Base-by-base conservation (phyloP, 2,888 invertebrate species). In the Temnothorax rugatulus region DNA sequence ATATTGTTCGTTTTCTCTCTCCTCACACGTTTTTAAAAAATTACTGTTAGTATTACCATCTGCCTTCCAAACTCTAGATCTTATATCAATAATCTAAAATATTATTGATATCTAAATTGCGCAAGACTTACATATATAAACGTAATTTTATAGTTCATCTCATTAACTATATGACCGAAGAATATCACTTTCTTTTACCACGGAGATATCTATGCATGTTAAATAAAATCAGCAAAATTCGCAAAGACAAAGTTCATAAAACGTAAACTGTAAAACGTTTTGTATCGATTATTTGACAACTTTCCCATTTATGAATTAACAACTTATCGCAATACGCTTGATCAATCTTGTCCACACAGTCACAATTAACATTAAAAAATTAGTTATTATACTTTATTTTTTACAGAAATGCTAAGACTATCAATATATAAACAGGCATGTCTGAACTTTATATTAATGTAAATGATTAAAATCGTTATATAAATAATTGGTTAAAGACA, bases 401-500 rank as follows among this genome's bases (percentile, higher is more conserved):
- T 66, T 41, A 44, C 11, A 29, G n/a, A n/a, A 66, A 66, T 41
- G 25, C 25, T 54, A 57, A 11, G 44, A 34, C 34, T 41, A 34
- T 41, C 41, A 79, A 54, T 57, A 68, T 29, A 25, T 50, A 79
- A 59, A 63, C 18, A 64, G 9, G 4, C 34, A 50, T n/a, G 9
- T 64, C 4, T 54, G 4, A 64, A 41, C 4, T 63, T 61, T n/a
- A 21, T 47, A 64, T 25, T 59, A 61, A 63, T 54, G 44, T 82
- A 77, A 44, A 52, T 21, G 9, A 73, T 54, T 71, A 47, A 41
- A 63, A 75, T 29, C 25, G n/a, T 54, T 57, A 63, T 21, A 83
- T 52, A 77, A 82, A 79, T 29, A 64, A 84, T 84, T 88, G 87
- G 57, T 84, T 83, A 84, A 84, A 82, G 88, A 90, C 75, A 86